Base-by-base conservation (phyloP, 2,113 vertebrate species). In the Capreolus pygargus region DNA sequence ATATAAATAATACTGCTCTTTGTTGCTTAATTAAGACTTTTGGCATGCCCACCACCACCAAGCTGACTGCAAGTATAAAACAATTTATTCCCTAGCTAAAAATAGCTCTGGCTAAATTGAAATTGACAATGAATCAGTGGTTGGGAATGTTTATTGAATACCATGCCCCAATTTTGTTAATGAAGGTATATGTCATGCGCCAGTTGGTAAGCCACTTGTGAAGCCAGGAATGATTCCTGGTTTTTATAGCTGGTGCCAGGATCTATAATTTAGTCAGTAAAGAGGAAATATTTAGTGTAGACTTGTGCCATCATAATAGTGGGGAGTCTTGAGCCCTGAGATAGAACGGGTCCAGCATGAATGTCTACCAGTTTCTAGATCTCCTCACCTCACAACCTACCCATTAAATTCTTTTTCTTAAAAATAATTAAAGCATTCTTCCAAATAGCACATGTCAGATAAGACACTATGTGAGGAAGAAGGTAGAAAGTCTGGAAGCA, bases 11-110 rank as follows among this genome's bases (percentile, higher is more conserved):
- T 50, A 54, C 1, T 83, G 4, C 10, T 93, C 67, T 83, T 82
- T 91, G 50, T 91, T 97, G 58, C 13, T 83, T 95, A 93, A 97
- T 98, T 97, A 98, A 97, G 76, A 84, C 82, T 93, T 95, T 96
- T 95, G 86, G 86, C 89, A 93, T 67, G 47, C 61, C 60, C 14
- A 91, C 15, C 5, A 87, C 19, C 30, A 86, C 25, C 28, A 94
- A 87, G 33, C 16, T 86, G 30, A 39, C 14, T 96, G 94, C 84
- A 88, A 91, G 70, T 91, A 54, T 97, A 64, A 97, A 89, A 96
- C 36, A 94, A 94, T 96, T 78, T 96, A 86, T 11, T 96, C 28
- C 67, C 14, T 83, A 86, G 74, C 58, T 97, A 91, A 97, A 97
- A 98, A 91, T 94, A 93, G 39, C 39, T 95, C 27, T 81, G 28